Evolutionary conservation across 2,888 invertebrate genomes (phyloP).

Genomic region (Scaeva pyrastri): DNA sequence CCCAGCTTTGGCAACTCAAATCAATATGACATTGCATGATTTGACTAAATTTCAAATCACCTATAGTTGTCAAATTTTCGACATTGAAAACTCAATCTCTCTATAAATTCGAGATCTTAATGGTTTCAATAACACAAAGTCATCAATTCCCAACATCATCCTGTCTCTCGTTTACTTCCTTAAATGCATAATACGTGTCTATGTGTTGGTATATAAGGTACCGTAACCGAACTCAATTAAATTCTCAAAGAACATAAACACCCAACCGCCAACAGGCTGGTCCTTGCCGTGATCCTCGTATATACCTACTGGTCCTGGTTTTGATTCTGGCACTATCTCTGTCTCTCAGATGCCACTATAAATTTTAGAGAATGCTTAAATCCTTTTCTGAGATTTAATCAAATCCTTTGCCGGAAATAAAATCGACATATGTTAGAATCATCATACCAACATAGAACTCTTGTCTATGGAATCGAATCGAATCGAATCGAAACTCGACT

Average conservation of each 20-base stretch:
- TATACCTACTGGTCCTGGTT: too few relatives aligned
- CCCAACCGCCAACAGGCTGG: background rate
- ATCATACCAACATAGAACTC: constrained; percentile 34
- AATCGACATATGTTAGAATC: constrained; percentile 47
- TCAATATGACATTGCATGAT: background rate
- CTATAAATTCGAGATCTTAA: constrained; percentile 1
- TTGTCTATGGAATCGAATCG: background rate
- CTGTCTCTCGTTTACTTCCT: constrained; percentile 31
- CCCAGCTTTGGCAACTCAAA: background rate
- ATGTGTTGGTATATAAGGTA: too few relatives aligned
- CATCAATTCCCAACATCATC: constrained; percentile 50
- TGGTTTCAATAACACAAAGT: constrained; percentile 39
- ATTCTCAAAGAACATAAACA: constrained; percentile 35
- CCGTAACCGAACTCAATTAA: constrained; percentile 19
- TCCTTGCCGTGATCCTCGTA: too few relatives aligned
- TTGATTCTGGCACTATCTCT: background rate
- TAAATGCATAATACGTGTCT: constrained; percentile 1
- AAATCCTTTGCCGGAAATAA: constrained; percentile 61
- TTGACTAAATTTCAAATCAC: constrained; percentile 14
- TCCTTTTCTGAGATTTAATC: constrained; percentile 63
- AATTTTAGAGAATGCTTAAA: constrained; percentile 22
- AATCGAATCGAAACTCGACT: too few relatives aligned
- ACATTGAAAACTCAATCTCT: constrained; percentile 27
- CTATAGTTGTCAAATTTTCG: constrained; percentile 10
- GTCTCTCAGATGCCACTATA: background rate